Evolutionary conservation across 1,140 invertebrate species (phyloP).

Genomic region (Choristoneura fumiferana): DNA sequence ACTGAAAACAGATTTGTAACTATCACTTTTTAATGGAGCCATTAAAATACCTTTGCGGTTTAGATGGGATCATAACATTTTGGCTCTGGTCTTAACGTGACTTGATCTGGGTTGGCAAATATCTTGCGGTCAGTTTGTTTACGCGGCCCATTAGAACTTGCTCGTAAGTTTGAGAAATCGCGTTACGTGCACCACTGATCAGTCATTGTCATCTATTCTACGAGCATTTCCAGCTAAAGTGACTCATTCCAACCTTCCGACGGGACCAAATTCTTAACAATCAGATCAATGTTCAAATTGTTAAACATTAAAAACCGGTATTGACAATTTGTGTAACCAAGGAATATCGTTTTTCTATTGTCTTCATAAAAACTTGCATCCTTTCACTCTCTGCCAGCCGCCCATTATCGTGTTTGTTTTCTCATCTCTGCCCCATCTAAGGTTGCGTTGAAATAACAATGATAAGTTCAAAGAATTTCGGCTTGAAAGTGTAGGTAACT

Average conservation of each 20-base stretch:
- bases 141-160: conserved; percentile 27
- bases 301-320: conserved; percentile 15
- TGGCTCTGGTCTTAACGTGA: conserved; percentile 38
- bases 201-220: conserved; percentile 29
- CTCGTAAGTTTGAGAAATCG: conserved; percentile 53
- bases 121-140: conserved; percentile 48
- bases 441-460: conserved; percentile 34
- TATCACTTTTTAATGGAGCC: conserved; percentile 69
- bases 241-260: neutral
- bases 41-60: conserved; percentile 66
- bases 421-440: conserved; percentile 30
- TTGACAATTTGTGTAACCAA: conserved; percentile 46
- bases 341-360: conserved; percentile 59
- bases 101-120: conserved; percentile 49
- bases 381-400: conserved; percentile 55
- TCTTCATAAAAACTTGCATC: conserved; percentile 45
- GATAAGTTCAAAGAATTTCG: conserved; percentile 14
- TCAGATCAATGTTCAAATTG: conserved; percentile 21
- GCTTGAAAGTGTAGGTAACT: neutral
- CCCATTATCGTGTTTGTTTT: conserved; percentile 44
- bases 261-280: conserved; percentile 7
- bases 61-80: conserved; percentile 50
- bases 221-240: neutral
- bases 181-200: conserved; percentile 40
- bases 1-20: conserved; percentile 57